These are phyloP conservation scores for Hipposideros larvatus DNA, from an alignment of 2,797 vertebrate species.

Conservation along the genomic window DNA sequence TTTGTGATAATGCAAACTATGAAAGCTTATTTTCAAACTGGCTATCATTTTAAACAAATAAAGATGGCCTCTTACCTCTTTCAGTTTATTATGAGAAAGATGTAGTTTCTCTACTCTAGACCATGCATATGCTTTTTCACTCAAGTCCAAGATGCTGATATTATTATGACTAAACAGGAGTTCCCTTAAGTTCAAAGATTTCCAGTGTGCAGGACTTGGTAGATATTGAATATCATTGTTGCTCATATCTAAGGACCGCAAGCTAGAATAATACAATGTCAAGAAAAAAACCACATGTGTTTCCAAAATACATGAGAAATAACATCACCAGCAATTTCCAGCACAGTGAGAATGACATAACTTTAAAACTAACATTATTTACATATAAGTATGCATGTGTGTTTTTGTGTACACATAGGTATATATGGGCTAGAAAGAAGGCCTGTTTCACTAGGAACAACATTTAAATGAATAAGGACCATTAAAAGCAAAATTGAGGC, in stretches of 20 bases:
- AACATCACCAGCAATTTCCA: not conserved
- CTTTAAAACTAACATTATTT: not conserved
- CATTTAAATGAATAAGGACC: not conserved
- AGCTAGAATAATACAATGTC: constrained; percentile 85
- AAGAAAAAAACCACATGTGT: not conserved
- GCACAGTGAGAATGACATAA: not conserved
- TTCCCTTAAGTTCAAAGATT: constrained; percentile 94
- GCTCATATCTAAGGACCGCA: constrained; percentile 95
- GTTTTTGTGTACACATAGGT: not conserved
- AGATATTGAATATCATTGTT: constrained; percentile 92
- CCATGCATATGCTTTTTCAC: constrained; percentile 92
- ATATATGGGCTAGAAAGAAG: not conserved
- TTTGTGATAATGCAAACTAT: not conserved
- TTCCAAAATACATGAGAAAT: not conserved
- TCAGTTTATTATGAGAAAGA: constrained; percentile 94
- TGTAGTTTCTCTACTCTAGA: constrained; percentile 95
- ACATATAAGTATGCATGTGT: not conserved
- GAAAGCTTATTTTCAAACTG: not conserved
- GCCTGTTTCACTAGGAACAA: not conserved
- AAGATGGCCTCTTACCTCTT: constrained; percentile 90
- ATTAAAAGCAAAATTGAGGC: constrained; percentile 34
- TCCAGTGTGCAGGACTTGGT: constrained; percentile 92
- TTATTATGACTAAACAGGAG: constrained; percentile 95
- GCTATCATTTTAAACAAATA: constrained; percentile 43
- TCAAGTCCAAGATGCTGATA: constrained; percentile 93